Evolutionary conservation across 1,140 invertebrate species (phyloP).

Genomic region (Cyrtorhinus lividipennis): DNA sequence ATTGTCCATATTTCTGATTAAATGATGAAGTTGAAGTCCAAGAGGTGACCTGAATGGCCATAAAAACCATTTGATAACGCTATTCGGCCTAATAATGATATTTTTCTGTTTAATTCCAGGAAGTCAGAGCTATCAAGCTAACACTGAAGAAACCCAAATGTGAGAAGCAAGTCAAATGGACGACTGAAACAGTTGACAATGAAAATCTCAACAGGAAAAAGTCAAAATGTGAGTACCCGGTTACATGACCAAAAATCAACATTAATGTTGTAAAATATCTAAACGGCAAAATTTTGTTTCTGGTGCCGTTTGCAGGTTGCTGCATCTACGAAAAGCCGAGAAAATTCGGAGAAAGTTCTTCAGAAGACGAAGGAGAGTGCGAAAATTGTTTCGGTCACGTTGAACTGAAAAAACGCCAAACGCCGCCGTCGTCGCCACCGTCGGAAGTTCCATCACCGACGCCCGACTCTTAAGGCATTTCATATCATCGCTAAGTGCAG

Average conservation of each 20-base stretch:
- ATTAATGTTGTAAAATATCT: background rate
- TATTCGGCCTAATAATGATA: no score
- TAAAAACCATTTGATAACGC: no score
- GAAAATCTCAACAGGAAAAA: constrained; percentile 86
- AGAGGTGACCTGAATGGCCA: no score
- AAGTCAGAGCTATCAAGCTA: constrained; percentile 47
- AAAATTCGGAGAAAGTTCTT: constrained; percentile 67
- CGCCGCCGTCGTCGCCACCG: background rate
- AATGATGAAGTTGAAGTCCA: no score
- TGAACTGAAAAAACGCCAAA: constrained; percentile 43
- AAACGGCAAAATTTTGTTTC: background rate
- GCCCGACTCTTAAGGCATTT: no score
- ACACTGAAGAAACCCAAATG: constrained; percentile 55
- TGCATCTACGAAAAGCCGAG: constrained; percentile 74
- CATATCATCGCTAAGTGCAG: no score
- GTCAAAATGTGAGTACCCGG: constrained; percentile 77
- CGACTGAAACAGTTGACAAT: constrained; percentile 77
- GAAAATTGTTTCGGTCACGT: constrained; percentile 74
- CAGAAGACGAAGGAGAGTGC: constrained; percentile 65
- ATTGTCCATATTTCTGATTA: no score
- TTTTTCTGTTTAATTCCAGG: constrained; percentile 30
- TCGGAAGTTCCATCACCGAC: background rate
- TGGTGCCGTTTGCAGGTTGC: constrained; percentile 44
- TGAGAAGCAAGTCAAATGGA: constrained; percentile 73
- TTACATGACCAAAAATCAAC: no score